These are phyloP conservation scores for Theretra japonica DNA, from an alignment of 2,888 invertebrate species.

Conservation along the genomic window DNA sequence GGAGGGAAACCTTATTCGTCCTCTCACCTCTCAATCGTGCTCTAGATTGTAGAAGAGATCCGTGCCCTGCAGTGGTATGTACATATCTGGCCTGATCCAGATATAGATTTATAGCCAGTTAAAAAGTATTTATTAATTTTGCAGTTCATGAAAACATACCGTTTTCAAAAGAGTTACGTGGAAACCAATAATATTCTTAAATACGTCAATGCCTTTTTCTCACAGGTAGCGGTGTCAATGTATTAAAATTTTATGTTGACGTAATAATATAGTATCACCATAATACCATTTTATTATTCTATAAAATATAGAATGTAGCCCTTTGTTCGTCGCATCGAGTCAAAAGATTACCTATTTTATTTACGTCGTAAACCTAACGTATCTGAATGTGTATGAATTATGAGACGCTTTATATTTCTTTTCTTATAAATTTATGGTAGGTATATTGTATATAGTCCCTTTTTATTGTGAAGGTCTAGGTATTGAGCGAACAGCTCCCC, in stretches of 20 bases:
- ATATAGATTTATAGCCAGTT: too few relatives aligned
- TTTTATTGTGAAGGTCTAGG: too few relatives aligned
- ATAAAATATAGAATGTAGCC: constrained; percentile 15
- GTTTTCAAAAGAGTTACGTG: too few relatives aligned
- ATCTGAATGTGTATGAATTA: neutral
- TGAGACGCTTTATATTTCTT: neutral
- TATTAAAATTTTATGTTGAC: constrained; percentile 8
- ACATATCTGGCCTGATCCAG: too few relatives aligned
- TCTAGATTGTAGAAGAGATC: too few relatives aligned
- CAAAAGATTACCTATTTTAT: neutral
- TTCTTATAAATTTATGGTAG: too few relatives aligned
- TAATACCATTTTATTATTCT: constrained; percentile 24
- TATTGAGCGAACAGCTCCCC: too few relatives aligned
- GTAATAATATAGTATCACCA: constrained; percentile 18
- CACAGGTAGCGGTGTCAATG: neutral
- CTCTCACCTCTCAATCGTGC: too few relatives aligned
- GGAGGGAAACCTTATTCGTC: too few relatives aligned
- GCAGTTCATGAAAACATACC: neutral
- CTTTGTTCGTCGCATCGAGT: constrained; percentile 15
- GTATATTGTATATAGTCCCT: too few relatives aligned
- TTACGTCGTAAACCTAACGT: constrained; percentile 3
- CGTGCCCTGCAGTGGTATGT: too few relatives aligned
- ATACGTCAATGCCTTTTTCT: neutral
- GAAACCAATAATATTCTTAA: neutral
- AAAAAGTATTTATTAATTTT: too few relatives aligned